Evolutionary conservation across 1,140 invertebrate species (phyloP).

Genomic region (Drosophila pseudoananassae): DNA sequence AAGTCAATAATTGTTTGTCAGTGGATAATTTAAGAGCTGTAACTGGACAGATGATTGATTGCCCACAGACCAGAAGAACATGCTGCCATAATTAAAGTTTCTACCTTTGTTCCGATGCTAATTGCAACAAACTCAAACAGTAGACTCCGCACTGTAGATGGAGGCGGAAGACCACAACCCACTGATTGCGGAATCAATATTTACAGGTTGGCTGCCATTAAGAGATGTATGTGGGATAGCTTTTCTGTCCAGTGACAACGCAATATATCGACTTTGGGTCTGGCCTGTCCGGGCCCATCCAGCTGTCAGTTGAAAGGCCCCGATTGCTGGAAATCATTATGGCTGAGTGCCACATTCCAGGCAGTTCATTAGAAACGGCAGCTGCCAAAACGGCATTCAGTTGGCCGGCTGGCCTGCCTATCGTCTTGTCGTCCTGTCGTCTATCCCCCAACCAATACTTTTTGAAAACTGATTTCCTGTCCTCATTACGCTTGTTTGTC

Average conservation of each 20-base stretch:
- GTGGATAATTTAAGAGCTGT: slow-evolving; percentile 36
- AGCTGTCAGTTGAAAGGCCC: slow-evolving; percentile 46
- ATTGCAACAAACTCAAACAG: slow-evolving; percentile 53
- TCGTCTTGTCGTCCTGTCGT: background rate
- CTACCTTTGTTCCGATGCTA: slow-evolving; percentile 39
- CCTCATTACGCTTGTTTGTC: slow-evolving; percentile 51
- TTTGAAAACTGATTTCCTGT: slow-evolving; percentile 54
- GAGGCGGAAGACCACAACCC: slow-evolving; percentile 27
- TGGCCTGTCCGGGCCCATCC: slow-evolving; percentile 36
- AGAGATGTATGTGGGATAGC: slow-evolving; percentile 1
- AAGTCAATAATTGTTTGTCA: slow-evolving; percentile 52
- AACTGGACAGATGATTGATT: slow-evolving; percentile 50
- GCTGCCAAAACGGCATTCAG: slow-evolving; percentile 17
- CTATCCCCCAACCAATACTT: slow-evolving; percentile 16
- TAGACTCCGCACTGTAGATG: slow-evolving; percentile 14
- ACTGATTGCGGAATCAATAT: slow-evolving; percentile 68
- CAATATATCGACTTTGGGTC: slow-evolving; percentile 59
- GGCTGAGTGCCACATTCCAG: slow-evolving; percentile 61
- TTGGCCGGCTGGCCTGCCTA: background rate
- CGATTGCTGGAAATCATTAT: slow-evolving; percentile 62
- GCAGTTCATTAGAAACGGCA: slow-evolving; percentile 52
- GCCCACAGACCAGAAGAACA: background rate
- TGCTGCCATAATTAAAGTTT: slow-evolving; percentile 9
- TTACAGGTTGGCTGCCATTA: slow-evolving; percentile 13
- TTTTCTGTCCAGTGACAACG: slow-evolving; percentile 31